A percentile compares a stretch with the other conserved stretches of the same genome.
Conservation (phyloP, 1,140 invertebrate genomes). For the Drosophila burlai region DNA sequence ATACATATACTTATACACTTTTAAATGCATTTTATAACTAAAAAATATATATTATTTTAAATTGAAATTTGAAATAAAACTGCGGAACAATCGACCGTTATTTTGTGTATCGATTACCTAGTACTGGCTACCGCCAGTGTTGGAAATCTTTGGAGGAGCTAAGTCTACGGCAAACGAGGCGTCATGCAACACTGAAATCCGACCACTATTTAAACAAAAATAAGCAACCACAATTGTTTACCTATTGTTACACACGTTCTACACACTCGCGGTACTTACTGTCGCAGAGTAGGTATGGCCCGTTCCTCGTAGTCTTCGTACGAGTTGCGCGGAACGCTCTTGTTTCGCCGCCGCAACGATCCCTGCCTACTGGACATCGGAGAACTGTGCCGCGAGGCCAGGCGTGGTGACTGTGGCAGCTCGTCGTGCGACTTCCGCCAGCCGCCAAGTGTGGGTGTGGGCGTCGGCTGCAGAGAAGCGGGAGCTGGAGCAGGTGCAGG, state of each 20-base stretch:
- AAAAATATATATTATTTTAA: background rate
- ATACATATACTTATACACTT: too few species aligned
- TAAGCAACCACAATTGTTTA: constrained; percentile 26
- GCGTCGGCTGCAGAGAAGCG: constrained; percentile 48
- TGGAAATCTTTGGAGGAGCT: constrained; percentile 18
- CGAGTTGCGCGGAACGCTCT: constrained; percentile 91
- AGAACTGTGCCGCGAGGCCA: constrained; percentile 79
- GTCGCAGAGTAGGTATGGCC: constrained; percentile 92
- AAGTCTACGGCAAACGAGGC: constrained; percentile 23
- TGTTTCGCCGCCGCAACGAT: constrained; percentile 89
- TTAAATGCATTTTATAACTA: too few species aligned
- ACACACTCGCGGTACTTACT: constrained; percentile 87
- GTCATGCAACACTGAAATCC: constrained; percentile 34
- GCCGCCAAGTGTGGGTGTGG: constrained; percentile 23
- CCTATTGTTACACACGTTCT: constrained; percentile 10
- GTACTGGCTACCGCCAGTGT: constrained; percentile 8
- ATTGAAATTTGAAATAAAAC: constrained; percentile 4
- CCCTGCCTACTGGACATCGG: constrained; percentile 86
- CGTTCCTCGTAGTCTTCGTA: constrained; percentile 95
- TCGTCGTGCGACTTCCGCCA: constrained; percentile 80
- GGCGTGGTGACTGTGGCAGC: constrained; percentile 78
- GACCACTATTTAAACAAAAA: constrained; percentile 33
- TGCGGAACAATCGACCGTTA: constrained; percentile 44
- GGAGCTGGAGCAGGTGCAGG: constrained; percentile 8
- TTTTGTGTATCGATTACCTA: background rate